A percentile compares a stretch with the other conserved stretches of the same genome.
Evolutionary conservation across 2,113 vertebrate genomes (phyloP).

Genomic region (Cololabis saira): DNA sequence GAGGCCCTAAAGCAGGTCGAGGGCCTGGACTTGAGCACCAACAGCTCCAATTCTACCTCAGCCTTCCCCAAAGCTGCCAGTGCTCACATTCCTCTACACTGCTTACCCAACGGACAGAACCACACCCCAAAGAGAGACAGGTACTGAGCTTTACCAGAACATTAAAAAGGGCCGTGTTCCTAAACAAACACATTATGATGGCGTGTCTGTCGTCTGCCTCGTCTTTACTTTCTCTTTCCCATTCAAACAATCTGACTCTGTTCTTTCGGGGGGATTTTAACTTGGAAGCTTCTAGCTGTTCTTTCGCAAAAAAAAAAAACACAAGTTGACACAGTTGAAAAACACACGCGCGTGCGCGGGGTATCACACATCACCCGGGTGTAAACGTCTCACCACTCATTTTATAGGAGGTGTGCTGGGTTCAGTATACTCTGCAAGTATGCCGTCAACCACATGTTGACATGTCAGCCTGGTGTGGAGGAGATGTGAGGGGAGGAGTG

Average conservation of each 20-base stretch:
- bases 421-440: conserved; percentile 26
- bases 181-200: background rate
- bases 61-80: conserved; percentile 93
- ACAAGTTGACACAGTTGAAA: conserved; percentile 22
- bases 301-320: conserved; percentile 5
- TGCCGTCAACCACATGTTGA: conserved; percentile 44
- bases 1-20: conserved; percentile 94
- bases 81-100: conserved; percentile 92
- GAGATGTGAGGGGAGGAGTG: conserved; percentile 9
- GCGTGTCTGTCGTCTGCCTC: conserved; percentile 27
- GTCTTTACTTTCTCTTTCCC: conserved; percentile 18
- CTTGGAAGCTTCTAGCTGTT: conserved; percentile 27
- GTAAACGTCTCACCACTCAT: conserved; percentile 42
- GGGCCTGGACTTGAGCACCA: conserved; percentile 97
- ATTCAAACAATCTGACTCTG: conserved; percentile 19
- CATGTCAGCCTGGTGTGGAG: conserved; percentile 25
- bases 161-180: background rate
- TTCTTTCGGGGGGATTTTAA: conserved; percentile 13
- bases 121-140: conserved; percentile 98
- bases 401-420: conserved; percentile 56
- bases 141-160: conserved; percentile 71
- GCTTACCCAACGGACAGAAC: conserved; percentile 95
- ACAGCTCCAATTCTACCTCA: conserved; percentile 97
- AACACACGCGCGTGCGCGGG: conserved; percentile 25
- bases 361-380: conserved; percentile 48